Evolutionary conservation across 2,888 invertebrate genomes (phyloP).

Genomic region (Tethea ocularis): DNA sequence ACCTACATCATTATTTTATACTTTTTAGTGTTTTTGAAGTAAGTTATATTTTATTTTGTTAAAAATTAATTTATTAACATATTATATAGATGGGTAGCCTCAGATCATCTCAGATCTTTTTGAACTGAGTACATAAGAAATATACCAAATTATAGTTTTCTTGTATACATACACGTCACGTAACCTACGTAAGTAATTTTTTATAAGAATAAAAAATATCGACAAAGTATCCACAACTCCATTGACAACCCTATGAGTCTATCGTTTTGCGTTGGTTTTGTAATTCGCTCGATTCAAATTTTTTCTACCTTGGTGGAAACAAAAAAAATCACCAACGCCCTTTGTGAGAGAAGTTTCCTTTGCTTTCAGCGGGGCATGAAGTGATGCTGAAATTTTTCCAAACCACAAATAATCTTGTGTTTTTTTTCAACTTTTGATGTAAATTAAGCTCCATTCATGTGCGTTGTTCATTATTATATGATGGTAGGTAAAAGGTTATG

Average conservation of each 20-base stretch:
- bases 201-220: conserved; percentile 10
- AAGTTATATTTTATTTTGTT: too few species aligned
- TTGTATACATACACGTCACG: too few species aligned
- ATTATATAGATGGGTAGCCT: too few species aligned
- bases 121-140: too few species aligned
- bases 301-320: conserved; percentile 67
- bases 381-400: conserved; percentile 69
- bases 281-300: conserved; percentile 74
- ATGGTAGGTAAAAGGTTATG: conserved; percentile 42
- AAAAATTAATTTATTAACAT: too few species aligned
- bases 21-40: too few species aligned
- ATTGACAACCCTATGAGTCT: conserved; percentile 54
- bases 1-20: too few species aligned
- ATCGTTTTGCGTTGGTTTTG: conserved; percentile 62
- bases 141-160: too few species aligned
- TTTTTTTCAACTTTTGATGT: conserved; percentile 65
- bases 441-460: conserved; percentile 57
- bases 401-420: conserved; percentile 68
- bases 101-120: too few species aligned
- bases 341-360: conserved; percentile 73
- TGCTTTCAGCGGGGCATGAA: conserved; percentile 70
- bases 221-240: conserved; percentile 10
- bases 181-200: background rate
- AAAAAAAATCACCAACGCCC: conserved; percentile 65
- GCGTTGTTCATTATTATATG: conserved; percentile 50